Evolutionary conservation across 2,797 vertebrate genomes (phyloP).

Genomic region (Microtus agrestis): DNA sequence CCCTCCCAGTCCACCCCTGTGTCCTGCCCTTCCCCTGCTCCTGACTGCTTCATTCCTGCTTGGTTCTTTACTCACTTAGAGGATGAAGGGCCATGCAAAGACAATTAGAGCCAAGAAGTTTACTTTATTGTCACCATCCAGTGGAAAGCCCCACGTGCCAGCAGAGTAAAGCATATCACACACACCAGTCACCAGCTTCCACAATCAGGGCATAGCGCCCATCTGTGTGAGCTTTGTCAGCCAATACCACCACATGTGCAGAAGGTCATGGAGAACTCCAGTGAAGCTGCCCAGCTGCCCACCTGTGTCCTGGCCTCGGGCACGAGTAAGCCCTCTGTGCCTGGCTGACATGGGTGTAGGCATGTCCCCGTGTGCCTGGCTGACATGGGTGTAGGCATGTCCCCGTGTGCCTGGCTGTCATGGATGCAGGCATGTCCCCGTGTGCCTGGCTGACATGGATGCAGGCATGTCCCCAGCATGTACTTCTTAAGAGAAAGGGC

Average conservation of each 20-base stretch:
- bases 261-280: not conserved
- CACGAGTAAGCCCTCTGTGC: rapidly evolving
- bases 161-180: rapidly evolving
- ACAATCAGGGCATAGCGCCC: not conserved
- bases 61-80: not conserved
- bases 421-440: rapidly evolving
- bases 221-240: rapidly evolving
- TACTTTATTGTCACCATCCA: not conserved
- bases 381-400: too few species aligned
- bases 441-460: too few species aligned
- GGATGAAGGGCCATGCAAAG: not conserved
- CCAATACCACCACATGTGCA: too few species aligned
- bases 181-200: rapidly evolving
- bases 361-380: too few species aligned
- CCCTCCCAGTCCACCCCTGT: not conserved
- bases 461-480: too few species aligned
- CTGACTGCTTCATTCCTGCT: not conserved
- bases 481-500: not conserved
- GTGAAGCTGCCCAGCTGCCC: not conserved
- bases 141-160: not conserved
- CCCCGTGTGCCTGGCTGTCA: rapidly evolving
- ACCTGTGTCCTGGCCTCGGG: not conserved
- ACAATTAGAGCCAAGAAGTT: not conserved
- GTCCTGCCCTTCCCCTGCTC: not conserved
- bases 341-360: too few species aligned